Evolutionary conservation across 2,797 vertebrate genomes (phyloP).

Genomic region (Glyptemys insculpta): DNA sequence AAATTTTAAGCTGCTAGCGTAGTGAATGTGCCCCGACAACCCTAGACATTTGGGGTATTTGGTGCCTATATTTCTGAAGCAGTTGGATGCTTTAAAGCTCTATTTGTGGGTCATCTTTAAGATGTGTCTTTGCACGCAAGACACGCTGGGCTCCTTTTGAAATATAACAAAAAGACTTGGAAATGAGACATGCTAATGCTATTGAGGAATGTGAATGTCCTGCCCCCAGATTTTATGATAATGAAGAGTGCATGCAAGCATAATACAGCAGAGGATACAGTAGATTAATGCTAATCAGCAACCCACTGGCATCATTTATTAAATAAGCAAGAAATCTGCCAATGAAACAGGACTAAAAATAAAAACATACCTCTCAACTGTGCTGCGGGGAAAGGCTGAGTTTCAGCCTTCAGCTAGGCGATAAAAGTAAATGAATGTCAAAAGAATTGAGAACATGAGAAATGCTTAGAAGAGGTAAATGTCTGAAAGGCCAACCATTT

Average conservation of each 20-base stretch:
- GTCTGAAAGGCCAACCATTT: not conserved
- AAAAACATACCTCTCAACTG: not conserved
- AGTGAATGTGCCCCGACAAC: not conserved
- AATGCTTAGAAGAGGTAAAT: not conserved
- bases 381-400: not conserved
- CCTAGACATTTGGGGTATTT: slow-evolving; percentile 9
- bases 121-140: slow-evolving; percentile 20
- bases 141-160: slow-evolving; percentile 30
- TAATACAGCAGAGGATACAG: not conserved
- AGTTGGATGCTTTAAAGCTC: not conserved
- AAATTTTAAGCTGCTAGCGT: not conserved
- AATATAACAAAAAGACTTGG: not conserved
- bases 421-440: not conserved
- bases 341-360: not conserved
- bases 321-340: not conserved
- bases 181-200: slow-evolving; percentile 47
- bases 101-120: not conserved
- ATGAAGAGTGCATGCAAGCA: slow-evolving; percentile 40
- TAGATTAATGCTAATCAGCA: slow-evolving; percentile 16
- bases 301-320: not conserved
- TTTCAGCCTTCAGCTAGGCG: not conserved
- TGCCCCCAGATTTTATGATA: slow-evolving; percentile 42
- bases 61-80: not conserved
- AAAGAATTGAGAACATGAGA: not conserved
- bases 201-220: not conserved